Evolutionary conservation across 2,888 invertebrate genomes (phyloP).

Genomic region (Loripinus fragilis): DNA sequence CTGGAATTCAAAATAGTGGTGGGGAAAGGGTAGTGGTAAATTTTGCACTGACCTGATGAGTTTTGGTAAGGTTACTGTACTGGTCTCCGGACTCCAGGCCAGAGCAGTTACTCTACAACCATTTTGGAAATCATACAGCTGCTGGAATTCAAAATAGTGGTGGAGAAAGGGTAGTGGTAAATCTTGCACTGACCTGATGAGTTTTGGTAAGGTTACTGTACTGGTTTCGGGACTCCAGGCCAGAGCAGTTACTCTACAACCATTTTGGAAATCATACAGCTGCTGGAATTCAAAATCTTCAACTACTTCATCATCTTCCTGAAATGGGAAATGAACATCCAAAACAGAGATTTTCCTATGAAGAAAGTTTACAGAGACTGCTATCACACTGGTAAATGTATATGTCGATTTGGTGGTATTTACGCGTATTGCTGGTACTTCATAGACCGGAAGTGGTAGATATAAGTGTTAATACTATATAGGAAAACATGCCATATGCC

Average conservation of each 20-base stretch:
- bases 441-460: no score
- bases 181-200: slow-evolving; percentile 70
- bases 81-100: slow-evolving; percentile 80
- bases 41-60: slow-evolving; percentile 69
- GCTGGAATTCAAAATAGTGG: slow-evolving; percentile 73
- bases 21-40: no score
- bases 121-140: slow-evolving; percentile 75
- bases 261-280: slow-evolving; percentile 76
- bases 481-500: no score
- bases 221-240: slow-evolving; percentile 80
- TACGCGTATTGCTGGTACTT: no score
- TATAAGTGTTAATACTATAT: no score
- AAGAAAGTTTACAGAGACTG: no score
- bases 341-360: no score
- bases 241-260: slow-evolving; percentile 71
- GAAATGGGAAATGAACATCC: slow-evolving; percentile 12
- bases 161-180: no score
- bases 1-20: slow-evolving; percentile 15
- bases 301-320: slow-evolving; percentile 77
- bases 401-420: no score
- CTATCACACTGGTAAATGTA: no score
- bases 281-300: slow-evolving; percentile 73
- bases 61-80: slow-evolving; percentile 63
- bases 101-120: slow-evolving; percentile 73
- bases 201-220: slow-evolving; percentile 63